Evolutionary conservation across 2,888 invertebrate species (phyloP), one percentile per base, ranked within the genome.

Genomic region (Andrena dorsata): DNA sequence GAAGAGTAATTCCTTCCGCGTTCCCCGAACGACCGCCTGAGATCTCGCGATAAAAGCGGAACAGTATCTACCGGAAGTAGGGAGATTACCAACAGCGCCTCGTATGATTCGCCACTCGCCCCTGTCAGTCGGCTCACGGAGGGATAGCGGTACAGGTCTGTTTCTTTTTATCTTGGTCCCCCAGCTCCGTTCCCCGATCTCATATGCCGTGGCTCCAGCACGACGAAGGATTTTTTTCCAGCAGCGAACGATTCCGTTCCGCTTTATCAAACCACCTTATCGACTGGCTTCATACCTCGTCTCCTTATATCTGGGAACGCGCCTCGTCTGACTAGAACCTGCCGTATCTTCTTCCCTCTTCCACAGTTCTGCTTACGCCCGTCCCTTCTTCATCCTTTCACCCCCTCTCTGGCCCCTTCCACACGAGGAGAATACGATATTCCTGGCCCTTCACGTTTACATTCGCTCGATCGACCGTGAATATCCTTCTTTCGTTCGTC

Each of bases 381-480:
- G 10, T 16, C 63, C 56, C 53, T 20, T 35, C 16, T n/a, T 13
- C 63, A 53, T 16, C 7, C 32, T 32, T 30, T 51, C 60, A 2
- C 0, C 5, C 49, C 5, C 49, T 13, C 26, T n/a, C 49, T 30
- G n/a, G 32, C 64, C 16, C 2, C 66, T 60, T 64, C 68, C n/a
- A 47, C 63, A 10, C 68, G 13, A 41, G 58, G 63, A 23, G 70
- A 74, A 81, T 61, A 30, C 73, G 81, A 79, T 78, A 79, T 82
- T 72, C 79, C 81, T 71, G 71, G 75, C 32, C 78, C 74, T 79
- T 47, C 78, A 72, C 84, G 76, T 80, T 86, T 80, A 85, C 83
- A 76, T 77, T 76, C 82, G 81, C 76, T 81, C 88, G 88, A 87
- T 87, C 84, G 88, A 81, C 81, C 87, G 84, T 87, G 87, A 86